These are phyloP conservation scores for Ailuropoda melanoleuca DNA, from an alignment of 2,113 vertebrate species.

Conservation along the genomic window DNA sequence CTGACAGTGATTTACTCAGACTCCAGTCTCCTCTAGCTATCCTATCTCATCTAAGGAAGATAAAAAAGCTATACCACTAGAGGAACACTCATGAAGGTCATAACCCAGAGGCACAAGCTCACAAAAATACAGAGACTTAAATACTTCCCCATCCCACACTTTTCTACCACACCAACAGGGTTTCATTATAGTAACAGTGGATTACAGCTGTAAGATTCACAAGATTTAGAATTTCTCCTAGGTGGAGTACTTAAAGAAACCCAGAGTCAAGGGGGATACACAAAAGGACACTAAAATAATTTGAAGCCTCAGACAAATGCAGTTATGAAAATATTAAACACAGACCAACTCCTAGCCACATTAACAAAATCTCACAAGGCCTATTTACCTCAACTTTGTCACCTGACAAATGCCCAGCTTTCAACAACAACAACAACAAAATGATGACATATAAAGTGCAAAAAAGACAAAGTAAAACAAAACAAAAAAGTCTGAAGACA, in stretches of 20 bases:
- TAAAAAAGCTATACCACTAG: neutral
- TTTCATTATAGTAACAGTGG: neutral
- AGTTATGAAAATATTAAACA: slow-evolving; percentile 6
- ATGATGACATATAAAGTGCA: neutral
- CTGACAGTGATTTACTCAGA: neutral
- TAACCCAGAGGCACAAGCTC: neutral
- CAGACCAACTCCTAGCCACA: neutral
- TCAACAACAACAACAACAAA: neutral
- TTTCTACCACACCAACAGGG: neutral
- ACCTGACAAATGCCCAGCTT: neutral
- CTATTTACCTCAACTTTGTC: neutral
- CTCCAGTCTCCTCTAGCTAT: neutral
- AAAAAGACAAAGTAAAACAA: neutral
- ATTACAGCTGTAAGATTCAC: neutral
- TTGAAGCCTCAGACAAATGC: neutral
- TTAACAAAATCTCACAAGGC: neutral
- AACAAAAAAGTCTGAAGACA: neutral
- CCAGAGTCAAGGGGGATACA: neutral
- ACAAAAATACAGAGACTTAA: slow-evolving; percentile 25
- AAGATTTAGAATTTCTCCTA: neutral
- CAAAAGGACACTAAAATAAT: neutral
- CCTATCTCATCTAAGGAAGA: neutral
- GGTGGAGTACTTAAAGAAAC: neutral
- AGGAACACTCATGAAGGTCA: neutral
- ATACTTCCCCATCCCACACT: neutral